Evolutionary conservation across 2,797 vertebrate species (phyloP).

Genomic region (Peromyscus eremicus): DNA sequence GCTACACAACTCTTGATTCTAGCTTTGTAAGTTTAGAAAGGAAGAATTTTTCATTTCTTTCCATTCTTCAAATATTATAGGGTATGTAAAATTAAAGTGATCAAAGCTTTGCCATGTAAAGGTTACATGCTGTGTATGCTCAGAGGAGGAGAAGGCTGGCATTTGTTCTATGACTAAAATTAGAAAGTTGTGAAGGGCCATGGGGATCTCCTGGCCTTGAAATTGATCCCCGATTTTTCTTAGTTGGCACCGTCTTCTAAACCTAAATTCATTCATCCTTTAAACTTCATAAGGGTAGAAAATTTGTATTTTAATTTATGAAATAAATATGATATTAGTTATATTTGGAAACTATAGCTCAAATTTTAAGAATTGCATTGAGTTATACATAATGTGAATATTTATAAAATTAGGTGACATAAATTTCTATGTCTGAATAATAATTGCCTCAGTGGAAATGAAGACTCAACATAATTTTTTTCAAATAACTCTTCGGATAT

Average conservation of each 20-base stretch:
- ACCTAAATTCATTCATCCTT: slow-evolving; percentile 36
- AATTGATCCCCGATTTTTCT: slow-evolving; percentile 46
- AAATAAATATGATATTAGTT: background rate
- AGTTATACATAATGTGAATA: background rate
- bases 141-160: background rate
- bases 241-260: slow-evolving; percentile 2
- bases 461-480: background rate
- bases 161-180: slow-evolving; percentile 64
- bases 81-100: slow-evolving; percentile 49
- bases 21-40: slow-evolving; percentile 11
- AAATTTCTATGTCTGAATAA: slow-evolving; percentile 20
- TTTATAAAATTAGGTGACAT: slow-evolving; percentile 29
- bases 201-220: background rate
- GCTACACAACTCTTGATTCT: background rate
- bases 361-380: background rate
- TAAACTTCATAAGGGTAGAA: background rate
- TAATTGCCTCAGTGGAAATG: background rate
- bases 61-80: slow-evolving; percentile 56
- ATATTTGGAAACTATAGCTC: background rate
- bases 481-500: background rate
- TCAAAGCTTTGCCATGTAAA: slow-evolving; percentile 56
- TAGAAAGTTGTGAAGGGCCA: background rate
- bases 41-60: slow-evolving; percentile 26
- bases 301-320: slow-evolving; percentile 9
- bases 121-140: slow-evolving; percentile 21